Conservation (phyloP, 92 coral and sea anemone species). For the Paragorgia papillata region DNA sequence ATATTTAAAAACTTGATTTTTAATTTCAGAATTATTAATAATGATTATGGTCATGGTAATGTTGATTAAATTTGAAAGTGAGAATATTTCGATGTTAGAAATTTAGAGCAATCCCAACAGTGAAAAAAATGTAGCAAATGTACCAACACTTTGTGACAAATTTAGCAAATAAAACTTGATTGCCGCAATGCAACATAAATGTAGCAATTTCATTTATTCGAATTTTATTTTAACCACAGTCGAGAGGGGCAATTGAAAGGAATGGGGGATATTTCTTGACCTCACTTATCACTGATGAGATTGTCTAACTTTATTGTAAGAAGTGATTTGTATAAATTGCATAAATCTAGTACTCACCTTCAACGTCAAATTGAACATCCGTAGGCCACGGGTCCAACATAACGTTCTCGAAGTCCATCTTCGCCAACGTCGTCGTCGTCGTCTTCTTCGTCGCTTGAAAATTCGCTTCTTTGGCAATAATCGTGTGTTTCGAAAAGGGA, state of each 20-base stretch:
- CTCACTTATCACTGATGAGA: too few species aligned
- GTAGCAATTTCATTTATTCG: not conserved
- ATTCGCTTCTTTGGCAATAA: not conserved
- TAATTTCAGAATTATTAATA: too few species aligned
- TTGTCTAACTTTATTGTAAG: too few species aligned
- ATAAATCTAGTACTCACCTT: not conserved
- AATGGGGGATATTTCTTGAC: too few species aligned
- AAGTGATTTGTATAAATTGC: not conserved
- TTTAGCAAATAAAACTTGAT: constrained; percentile 11
- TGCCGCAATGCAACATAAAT: not conserved
- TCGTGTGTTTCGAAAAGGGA: not conserved
- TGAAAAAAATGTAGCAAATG: too few species aligned
- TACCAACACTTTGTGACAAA: constrained; percentile 6
- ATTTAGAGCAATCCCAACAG: too few species aligned
- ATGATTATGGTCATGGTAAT: too few species aligned
- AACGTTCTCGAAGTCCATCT: not conserved
- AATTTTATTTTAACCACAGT: not conserved
- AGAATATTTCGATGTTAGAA: too few species aligned
- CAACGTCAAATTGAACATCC: constrained; percentile 11
- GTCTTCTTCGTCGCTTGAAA: not conserved
- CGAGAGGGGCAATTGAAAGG: too few species aligned
- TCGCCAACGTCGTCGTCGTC: constrained; percentile 17
- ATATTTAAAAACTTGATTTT: too few species aligned
- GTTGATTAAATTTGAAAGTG: too few species aligned
- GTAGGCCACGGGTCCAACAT: constrained; percentile 6